Evolutionary conservation across 2,797 vertebrate genomes (phyloP), one percentile per base, ranked within the genome.

Genomic region (Poecilia gillii): DNA sequence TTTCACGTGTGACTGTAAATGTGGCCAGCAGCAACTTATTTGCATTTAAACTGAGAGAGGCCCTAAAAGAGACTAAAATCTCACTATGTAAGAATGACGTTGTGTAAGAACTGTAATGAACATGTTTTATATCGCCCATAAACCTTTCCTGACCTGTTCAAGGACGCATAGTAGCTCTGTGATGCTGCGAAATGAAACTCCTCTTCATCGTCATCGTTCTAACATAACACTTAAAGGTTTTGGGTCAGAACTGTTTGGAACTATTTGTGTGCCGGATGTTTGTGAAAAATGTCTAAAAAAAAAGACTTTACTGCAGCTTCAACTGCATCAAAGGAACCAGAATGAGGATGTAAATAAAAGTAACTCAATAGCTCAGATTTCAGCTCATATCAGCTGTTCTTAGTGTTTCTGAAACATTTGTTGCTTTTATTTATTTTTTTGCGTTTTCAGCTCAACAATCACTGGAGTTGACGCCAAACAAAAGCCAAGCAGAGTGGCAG

Each of bases 391-490:
- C 43, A 12, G 46, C 41, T 70, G 31, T 31, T 79, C 41, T 73
- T 6, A 23, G 39, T 55, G 59, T 72, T 68, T 76, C 16, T 66
- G 6, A 55, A 64, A 64, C 39, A 45, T 47, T 59, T 73, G 5
- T 6, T 53, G 7, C 14, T 51, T 23, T 23, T 51, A 4, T 47
- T 4, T 39, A 6, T 46, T 47, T 6, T 49, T 25, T 31, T 64
- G 23, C 39, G 11, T 73, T 73, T 72, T 68, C 39, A 55, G 6
- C 47, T 55, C 62, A 70, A 45, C 18, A 53, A 74, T 43, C 13
- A 6, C 47, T 18, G 51, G 70, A 25, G 47, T 47, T 66, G 59
- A 83, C n/a, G 6, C 59, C 13, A 18, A 78, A 78, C 16, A 78
- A 70, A 74, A 53, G 14, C 14, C 41, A 47, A 20, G 53, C 62